A percentile compares a stretch with the other conserved stretches of the same genome.
Conservation (phyloP, 2,113 vertebrate genomes). For the Uria aalge region DNA sequence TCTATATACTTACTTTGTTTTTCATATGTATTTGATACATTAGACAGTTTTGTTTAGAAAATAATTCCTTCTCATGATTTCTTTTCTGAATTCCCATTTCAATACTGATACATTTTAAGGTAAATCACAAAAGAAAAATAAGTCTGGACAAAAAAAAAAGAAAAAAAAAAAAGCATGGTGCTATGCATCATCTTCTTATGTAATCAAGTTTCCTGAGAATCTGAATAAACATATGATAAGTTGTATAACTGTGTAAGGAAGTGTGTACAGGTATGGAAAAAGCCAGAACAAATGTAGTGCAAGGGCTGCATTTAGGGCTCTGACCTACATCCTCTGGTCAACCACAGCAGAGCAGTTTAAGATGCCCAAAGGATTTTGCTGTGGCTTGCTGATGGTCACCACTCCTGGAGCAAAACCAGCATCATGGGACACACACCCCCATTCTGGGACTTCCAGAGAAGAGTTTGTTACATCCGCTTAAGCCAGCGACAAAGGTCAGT, state of each 20-base stretch:
- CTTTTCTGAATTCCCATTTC: background rate
- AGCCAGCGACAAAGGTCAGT: background rate
- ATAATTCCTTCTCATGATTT: background rate
- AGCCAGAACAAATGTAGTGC: background rate
- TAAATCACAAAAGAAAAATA: background rate
- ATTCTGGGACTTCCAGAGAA: background rate
- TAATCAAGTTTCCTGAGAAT: background rate
- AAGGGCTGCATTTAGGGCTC: background rate
- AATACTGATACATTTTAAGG: background rate
- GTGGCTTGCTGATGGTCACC: background rate
- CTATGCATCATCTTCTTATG: rapidly evolving
- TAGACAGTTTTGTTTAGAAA: background rate
- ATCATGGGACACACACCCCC: background rate
- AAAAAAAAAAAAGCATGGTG: rapidly evolving
- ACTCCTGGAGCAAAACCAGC: background rate
- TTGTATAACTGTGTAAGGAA: background rate
- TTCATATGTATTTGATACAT: background rate
- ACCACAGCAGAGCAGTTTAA: background rate
- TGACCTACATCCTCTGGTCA: background rate
- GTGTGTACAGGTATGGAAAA: background rate
- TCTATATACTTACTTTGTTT: background rate
- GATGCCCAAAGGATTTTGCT: background rate
- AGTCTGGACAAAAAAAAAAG: rapidly evolving
- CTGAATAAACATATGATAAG: background rate
- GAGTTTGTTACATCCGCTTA: background rate